Percentiles rank a stretch among this genome's conserved stretches.
Conservation (phyloP, 2,797 vertebrate genomes). For the Manis crassicaudata region DNA sequence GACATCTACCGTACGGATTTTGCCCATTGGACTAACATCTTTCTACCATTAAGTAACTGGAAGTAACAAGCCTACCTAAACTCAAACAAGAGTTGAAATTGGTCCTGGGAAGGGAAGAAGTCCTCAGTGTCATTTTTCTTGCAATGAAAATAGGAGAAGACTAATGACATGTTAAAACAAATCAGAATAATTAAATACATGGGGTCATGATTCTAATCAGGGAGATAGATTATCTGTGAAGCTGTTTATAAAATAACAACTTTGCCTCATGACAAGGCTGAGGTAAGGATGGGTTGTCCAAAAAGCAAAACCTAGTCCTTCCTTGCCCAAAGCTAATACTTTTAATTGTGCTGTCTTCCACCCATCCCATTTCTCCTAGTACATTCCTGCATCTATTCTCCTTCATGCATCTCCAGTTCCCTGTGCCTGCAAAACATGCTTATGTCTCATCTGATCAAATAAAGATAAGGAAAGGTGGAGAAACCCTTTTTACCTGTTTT, state of each 20-base stretch:
- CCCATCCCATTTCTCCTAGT: background rate
- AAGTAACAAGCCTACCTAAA: background rate
- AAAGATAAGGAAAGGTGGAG: background rate
- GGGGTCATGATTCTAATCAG: conserved; percentile 18
- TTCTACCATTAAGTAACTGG: background rate
- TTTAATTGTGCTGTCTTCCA: background rate
- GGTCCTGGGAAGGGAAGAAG: background rate
- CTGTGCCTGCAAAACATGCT: background rate
- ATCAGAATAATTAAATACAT: conserved; percentile 42
- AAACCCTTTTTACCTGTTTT: background rate
- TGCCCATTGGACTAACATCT: background rate
- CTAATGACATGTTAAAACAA: conserved; percentile 2
- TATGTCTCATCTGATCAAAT: background rate
- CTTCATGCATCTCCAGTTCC: background rate
- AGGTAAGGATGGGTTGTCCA: background rate
- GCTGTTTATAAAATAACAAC: conserved; percentile 24
- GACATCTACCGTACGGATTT: background rate
- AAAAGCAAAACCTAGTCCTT: background rate
- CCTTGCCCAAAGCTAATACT: background rate
- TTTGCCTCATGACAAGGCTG: background rate
- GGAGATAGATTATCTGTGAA: background rate
- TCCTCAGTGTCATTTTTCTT: conserved; percentile 18
- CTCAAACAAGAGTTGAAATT: background rate
- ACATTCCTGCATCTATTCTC: background rate
- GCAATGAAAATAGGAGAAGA: background rate